Base-by-base conservation (phyloP, 2,797 vertebrate species). In the Chrysocyon brachyurus region DNA sequence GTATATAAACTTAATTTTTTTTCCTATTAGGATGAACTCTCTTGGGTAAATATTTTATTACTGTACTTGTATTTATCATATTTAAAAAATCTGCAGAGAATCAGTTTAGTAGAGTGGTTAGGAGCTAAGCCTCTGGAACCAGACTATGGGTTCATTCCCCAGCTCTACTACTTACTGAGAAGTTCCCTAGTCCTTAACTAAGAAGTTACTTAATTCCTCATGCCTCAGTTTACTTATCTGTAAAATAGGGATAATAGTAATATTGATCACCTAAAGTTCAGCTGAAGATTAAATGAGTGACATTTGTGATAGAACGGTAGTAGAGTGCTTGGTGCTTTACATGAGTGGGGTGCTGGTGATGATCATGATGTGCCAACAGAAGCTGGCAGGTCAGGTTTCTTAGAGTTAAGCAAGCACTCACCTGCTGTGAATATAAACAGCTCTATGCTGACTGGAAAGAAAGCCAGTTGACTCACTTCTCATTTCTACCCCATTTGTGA, bases 251-350 rank as follows among this genome's bases (percentile, higher is more conserved):
- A 22, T 78, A 46, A 57, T 56, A 33, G 1, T 26, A 82, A 26
- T 36, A 12, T 24, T 40, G 72, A 6, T 26, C 40, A 16, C 31
- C 26, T 54, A 64, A 72, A 77, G 16, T n/a, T 66, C 24, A 95
- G 11, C 6, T 36, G 36, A 49, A 10, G 36, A 61, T 57, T 28
- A 81, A 28, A n/a, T 54, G 72, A 52, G 15, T 63, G n/a, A 16
- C 46, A 11, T 72, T 73, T 94, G 6, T 40, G 11, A 19, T 5
- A 70, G 31, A 26, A 10, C 16, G 70, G 31, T 46, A n/a, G 31
- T 1, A 0, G 5, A 21, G 56, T 40, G 17, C 56, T 19, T 78
- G 63, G 1, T 75, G 49, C 54, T 11, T 0, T 11, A 0, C 57
- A 19, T 70, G 54, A 16, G 70, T 46, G 57, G 49, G 11, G 14